These are phyloP conservation scores for Crotalus horridus DNA, from an alignment of 2,113 vertebrate species.

Conservation along the genomic window DNA sequence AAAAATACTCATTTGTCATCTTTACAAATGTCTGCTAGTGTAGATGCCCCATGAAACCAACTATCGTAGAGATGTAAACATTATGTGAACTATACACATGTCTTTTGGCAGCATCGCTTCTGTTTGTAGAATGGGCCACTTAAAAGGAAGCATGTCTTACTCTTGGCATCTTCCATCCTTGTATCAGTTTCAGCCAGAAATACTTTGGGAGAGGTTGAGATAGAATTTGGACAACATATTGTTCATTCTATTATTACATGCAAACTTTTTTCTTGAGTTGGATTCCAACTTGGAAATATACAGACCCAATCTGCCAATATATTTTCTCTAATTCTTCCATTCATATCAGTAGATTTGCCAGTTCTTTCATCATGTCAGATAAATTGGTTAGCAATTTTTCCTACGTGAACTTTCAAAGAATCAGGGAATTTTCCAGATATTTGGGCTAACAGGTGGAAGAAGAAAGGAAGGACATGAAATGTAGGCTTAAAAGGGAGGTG, in stretches of 20 bases:
- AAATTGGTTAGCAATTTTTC: background rate
- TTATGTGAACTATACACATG: background rate
- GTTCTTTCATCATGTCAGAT: background rate
- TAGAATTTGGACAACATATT: background rate
- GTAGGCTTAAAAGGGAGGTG: background rate
- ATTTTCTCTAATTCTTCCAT: background rate
- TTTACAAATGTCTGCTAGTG: background rate
- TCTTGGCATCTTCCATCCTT: background rate
- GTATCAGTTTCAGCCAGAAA: background rate
- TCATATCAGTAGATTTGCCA: background rate
- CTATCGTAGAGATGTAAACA: background rate
- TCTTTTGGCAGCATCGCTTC: background rate
- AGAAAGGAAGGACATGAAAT: background rate
- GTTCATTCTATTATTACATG: background rate
- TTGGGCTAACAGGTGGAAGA: background rate
- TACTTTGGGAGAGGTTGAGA: background rate
- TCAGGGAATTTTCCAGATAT: rapidly evolving
- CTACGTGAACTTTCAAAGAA: background rate
- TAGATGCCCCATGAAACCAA: background rate
- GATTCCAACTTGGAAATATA: background rate
- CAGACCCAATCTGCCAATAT: background rate
- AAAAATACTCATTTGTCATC: background rate
- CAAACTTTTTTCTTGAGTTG: background rate
- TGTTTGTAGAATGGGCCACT: background rate
- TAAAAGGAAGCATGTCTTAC: background rate